These are phyloP conservation scores for Thymelicus lineola DNA, from an alignment of 2,888 invertebrate species.

Conservation along the genomic window DNA sequence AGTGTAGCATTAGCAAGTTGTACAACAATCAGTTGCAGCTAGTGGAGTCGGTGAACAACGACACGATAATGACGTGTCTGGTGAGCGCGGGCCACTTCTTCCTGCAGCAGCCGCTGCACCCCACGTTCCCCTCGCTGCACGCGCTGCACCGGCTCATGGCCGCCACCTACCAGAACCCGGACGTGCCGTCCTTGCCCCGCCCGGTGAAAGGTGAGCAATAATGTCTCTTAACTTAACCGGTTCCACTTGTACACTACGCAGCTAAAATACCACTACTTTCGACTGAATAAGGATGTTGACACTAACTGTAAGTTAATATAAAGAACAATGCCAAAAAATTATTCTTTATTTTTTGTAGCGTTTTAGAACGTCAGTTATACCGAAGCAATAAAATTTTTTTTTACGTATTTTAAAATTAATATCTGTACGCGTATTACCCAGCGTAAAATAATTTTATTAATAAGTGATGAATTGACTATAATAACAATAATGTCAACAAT, in stretches of 20 bases:
- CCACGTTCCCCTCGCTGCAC: constrained; percentile 94
- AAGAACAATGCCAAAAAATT: too few species aligned
- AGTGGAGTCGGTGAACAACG: constrained; percentile 96
- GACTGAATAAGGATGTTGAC: too few species aligned
- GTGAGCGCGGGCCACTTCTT: constrained; percentile 96
- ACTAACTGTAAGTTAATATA: too few species aligned
- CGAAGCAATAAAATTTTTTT: too few species aligned
- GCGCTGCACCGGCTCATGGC: constrained; percentile 93
- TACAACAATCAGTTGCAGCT: constrained; percentile 86
- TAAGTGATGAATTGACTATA: too few species aligned
- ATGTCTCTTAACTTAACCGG: not conserved
- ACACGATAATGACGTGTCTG: constrained; percentile 95
- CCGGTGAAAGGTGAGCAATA: constrained; percentile 88
- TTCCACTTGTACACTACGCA: not conserved
- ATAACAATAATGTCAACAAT: too few species aligned
- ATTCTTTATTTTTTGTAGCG: too few species aligned
- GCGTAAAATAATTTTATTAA: too few species aligned
- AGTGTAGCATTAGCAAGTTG: not conserved
- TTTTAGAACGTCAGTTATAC: too few species aligned
- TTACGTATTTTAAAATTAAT: too few species aligned
- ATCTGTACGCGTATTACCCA: too few species aligned
- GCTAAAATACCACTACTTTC: not conserved
- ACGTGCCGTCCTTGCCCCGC: constrained; percentile 92
- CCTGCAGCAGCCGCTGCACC: constrained; percentile 97
- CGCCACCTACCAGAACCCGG: constrained; percentile 90